Conservation (phyloP, 2,797 vertebrate genomes). For the Argentina silus region DNA sequence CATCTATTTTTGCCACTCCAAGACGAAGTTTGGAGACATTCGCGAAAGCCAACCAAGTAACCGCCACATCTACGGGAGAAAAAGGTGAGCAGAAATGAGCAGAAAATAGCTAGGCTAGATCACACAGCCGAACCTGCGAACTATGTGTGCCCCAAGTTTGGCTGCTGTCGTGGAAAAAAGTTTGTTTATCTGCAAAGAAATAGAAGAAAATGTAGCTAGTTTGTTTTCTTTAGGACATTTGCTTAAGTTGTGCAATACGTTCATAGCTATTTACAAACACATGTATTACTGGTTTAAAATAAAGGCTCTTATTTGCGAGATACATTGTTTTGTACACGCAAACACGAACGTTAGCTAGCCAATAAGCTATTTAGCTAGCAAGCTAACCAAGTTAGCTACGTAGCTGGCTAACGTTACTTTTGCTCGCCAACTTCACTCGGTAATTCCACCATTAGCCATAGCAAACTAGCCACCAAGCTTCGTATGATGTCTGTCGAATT, state of each 20-base stretch:
- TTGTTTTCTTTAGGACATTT: not conserved
- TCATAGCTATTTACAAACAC: not conserved
- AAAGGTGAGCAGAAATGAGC: conserved; percentile 19
- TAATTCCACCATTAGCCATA: too few species aligned
- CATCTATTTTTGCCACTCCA: conserved; percentile 4
- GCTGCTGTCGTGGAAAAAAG: conserved; percentile 53
- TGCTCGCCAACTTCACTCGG: too few species aligned
- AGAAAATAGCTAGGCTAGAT: not conserved
- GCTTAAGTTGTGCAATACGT: not conserved
- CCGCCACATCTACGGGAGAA: not conserved
- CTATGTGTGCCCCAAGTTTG: not conserved
- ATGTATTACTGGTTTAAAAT: too few species aligned
- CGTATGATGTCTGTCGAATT: too few species aligned
- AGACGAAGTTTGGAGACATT: not conserved
- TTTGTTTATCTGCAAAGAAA: conserved; percentile 28
- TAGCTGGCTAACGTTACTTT: too few species aligned
- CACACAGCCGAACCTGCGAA: conserved; percentile 4
- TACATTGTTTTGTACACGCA: not conserved
- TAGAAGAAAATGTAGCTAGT: not conserved
- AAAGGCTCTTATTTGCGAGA: too few species aligned
- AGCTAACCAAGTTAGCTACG: not conserved
- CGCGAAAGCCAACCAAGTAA: not conserved
- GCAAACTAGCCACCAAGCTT: too few species aligned
- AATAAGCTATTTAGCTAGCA: not conserved
- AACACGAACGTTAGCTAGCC: not conserved